A percentile compares a stretch with the other conserved stretches of the same genome.
Evolutionary conservation across 2,113 vertebrate genomes (phyloP).

Genomic region (Spea multiplicata): DNA sequence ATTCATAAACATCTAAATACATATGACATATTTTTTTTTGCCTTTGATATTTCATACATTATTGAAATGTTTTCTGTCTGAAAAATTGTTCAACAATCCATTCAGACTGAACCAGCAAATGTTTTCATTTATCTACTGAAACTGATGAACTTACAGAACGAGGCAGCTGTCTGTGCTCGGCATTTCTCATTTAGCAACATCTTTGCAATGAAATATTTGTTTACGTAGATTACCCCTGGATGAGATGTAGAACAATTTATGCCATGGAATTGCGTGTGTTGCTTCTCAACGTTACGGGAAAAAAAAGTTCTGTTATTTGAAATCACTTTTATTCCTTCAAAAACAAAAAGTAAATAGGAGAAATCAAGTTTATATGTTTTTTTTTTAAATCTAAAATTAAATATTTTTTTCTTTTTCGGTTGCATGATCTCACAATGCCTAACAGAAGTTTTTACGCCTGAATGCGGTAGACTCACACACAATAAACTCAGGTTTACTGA

Average conservation of each 20-base stretch:
- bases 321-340: not conserved
- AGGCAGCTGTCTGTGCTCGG: slow-evolving; percentile 1
- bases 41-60: slow-evolving; percentile 25
- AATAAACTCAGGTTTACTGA: not conserved
- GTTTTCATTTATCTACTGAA: slow-evolving; percentile 32
- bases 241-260: not conserved
- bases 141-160: slow-evolving; percentile 25
- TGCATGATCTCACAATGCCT: not conserved
- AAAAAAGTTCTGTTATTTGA: not conserved
- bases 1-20: slow-evolving; percentile 5
- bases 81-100: slow-evolving; percentile 13
- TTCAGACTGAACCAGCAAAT: not conserved
- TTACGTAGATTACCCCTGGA: not conserved
- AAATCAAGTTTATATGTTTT: not conserved
- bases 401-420: not conserved
- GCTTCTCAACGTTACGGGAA: not conserved
- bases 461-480: not conserved
- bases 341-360: not conserved
- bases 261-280: not conserved
- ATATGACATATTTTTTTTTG: slow-evolving; percentile 27
- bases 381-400: not conserved
- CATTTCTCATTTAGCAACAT: slow-evolving; percentile 13
- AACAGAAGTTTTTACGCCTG: not conserved
- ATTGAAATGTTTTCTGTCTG: slow-evolving; percentile 39
- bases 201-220: slow-evolving; percentile 10